phyloP scores from a whole-genome alignment of 2,797 vertebrate genomes.

The Rhyacichthys aspro region DNA sequence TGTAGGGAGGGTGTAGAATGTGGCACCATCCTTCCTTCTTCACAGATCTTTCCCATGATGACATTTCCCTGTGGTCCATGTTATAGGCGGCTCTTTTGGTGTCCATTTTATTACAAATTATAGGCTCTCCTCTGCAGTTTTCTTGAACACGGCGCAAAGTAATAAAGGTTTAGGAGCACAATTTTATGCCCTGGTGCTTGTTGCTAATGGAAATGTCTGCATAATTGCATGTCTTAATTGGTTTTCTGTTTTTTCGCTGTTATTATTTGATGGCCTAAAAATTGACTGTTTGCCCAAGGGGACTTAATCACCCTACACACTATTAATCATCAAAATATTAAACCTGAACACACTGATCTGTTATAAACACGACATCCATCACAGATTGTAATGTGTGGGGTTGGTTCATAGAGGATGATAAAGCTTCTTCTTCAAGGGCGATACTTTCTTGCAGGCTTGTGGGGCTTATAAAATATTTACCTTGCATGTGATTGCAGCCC shows the following conservation, averaged over 20 bases:
- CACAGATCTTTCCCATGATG: constrained; percentile 68
- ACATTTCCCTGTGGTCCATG: not conserved
- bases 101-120: constrained; percentile 1
- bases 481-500: constrained; percentile 25
- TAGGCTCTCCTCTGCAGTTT: not conserved
- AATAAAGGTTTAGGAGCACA: constrained; percentile 10
- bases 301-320: not conserved
- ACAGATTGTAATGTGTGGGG: constrained; percentile 6
- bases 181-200: not conserved
- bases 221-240: constrained; percentile 41
- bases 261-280: constrained; percentile 7
- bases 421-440: constrained; percentile 38
- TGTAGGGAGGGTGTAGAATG: constrained; percentile 59
- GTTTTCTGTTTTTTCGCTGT: not conserved
- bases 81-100: not conserved
- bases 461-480: constrained; percentile 62
- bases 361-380: constrained; percentile 5
- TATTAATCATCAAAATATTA: no score
- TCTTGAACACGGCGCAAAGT: not conserved
- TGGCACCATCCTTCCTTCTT: constrained; percentile 51
- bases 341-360: not conserved
- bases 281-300: constrained; percentile 16
- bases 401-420: not conserved
- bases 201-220: constrained; percentile 10
- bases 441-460: constrained; percentile 31